phyloP scores from a whole-genome alignment of 1,140 invertebrate species.

The Drosophila mauritiana region DNA sequence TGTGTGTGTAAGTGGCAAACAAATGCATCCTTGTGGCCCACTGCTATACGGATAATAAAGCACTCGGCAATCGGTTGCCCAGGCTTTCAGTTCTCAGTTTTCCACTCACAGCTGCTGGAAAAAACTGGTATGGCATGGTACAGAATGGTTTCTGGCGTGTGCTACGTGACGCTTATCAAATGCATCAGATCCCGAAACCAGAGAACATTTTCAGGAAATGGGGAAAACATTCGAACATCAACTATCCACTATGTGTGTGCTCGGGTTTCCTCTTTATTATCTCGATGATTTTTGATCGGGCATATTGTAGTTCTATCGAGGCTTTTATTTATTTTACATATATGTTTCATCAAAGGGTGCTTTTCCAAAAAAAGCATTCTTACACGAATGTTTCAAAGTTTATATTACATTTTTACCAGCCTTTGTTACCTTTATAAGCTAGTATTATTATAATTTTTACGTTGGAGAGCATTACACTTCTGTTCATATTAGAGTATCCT shows the following conservation, averaged over 20 bases:
- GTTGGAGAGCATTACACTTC: too few species aligned
- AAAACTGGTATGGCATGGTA: constrained; percentile 48
- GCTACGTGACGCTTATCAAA: constrained; percentile 79
- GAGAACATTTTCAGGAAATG: constrained; percentile 24
- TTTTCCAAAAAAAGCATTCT: too few species aligned
- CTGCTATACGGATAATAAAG: constrained; percentile 67
- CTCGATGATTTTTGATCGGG: constrained; percentile 6
- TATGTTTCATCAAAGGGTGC: too few species aligned
- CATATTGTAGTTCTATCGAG: not conserved
- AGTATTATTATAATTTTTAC: not conserved
- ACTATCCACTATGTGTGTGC: constrained; percentile 24
- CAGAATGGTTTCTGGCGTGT: constrained; percentile 63
- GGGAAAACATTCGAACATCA: constrained; percentile 23
- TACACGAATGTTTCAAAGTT: too few species aligned
- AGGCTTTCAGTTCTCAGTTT: constrained; percentile 21
- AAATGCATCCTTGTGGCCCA: constrained; percentile 58
- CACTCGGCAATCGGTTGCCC: constrained; percentile 48
- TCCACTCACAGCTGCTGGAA: constrained; percentile 14
- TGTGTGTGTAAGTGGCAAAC: constrained; percentile 65
- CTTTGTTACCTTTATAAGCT: too few species aligned
- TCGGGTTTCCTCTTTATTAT: constrained; percentile 2
- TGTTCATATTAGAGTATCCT: not conserved
- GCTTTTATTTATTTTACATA: not conserved
- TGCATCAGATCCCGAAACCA: constrained; percentile 63
- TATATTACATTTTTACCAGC: too few species aligned